phyloP scores from a whole-genome alignment of 2,113 vertebrate genomes.

The Trinectes maculatus region DNA sequence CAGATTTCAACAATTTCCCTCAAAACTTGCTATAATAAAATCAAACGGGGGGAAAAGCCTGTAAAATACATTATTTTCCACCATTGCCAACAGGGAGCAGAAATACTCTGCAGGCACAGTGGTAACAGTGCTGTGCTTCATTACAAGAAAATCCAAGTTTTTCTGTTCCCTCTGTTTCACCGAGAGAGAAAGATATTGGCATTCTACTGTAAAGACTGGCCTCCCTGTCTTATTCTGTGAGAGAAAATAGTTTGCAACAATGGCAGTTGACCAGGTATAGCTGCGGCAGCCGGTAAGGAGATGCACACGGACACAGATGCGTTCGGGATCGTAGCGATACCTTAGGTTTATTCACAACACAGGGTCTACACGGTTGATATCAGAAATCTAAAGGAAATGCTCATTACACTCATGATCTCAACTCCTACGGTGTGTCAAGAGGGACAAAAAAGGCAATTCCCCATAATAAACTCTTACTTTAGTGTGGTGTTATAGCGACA shows the following conservation, averaged over 20 bases:
- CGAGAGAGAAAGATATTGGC: not conserved
- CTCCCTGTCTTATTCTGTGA: too few relatives aligned
- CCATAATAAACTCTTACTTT: too few relatives aligned
- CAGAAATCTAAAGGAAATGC: too few relatives aligned
- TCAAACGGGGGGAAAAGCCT: constrained; percentile 19
- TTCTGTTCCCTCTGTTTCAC: not conserved
- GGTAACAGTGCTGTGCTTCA: not conserved
- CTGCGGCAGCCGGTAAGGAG: too few relatives aligned
- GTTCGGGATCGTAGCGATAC: too few relatives aligned
- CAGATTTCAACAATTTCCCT: constrained; percentile 1
- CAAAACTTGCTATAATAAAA: not conserved
- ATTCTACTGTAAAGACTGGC: constrained; percentile 11
- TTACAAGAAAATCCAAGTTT: not conserved
- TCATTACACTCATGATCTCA: too few relatives aligned
- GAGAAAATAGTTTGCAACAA: constrained; percentile 50
- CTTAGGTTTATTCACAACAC: too few relatives aligned
- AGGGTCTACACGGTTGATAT: too few relatives aligned
- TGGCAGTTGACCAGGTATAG: constrained; percentile 7
- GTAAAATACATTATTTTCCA: constrained; percentile 2
- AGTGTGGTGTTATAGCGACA: too few relatives aligned
- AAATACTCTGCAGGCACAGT: constrained; percentile 18
- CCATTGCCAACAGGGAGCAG: not conserved
- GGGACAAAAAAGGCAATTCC: too few relatives aligned
- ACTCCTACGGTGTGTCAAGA: too few relatives aligned
- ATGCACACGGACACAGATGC: too few relatives aligned